Percentiles rank a stretch among this genome's conserved stretches.
These are phyloP conservation scores for Drosophila putrida DNA, from an alignment of 2,888 invertebrate species.

Conservation along the genomic window DNA sequence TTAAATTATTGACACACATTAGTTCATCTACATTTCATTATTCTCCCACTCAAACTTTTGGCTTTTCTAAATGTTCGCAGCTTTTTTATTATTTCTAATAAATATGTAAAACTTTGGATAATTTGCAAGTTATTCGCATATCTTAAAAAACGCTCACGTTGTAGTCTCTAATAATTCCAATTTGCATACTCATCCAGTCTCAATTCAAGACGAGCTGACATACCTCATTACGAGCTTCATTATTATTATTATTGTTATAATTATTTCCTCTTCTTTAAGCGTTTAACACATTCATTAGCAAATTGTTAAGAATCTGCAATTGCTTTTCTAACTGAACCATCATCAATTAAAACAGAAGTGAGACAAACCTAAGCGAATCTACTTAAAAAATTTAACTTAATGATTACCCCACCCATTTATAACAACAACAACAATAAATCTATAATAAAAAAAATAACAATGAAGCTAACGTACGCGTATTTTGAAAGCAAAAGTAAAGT, in stretches of 20 bases:
- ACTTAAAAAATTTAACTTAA: conserved; percentile 59
- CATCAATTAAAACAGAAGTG: conserved; percentile 20
- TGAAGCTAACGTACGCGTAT: conserved; percentile 51
- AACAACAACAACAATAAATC: conserved; percentile 12
- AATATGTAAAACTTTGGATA: conserved; percentile 14
- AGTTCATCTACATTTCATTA: background rate
- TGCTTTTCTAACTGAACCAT: conserved; percentile 20
- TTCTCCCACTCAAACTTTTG: conserved; percentile 19
- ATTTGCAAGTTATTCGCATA: conserved; percentile 19
- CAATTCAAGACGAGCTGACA: conserved; percentile 43
- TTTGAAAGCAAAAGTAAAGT: conserved; percentile 80
- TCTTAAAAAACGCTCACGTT: background rate
- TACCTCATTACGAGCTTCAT: conserved; percentile 27
- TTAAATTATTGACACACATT: background rate
- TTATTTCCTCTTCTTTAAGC: conserved; percentile 11
- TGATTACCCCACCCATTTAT: conserved; percentile 73
- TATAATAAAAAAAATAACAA: conserved; percentile 25
- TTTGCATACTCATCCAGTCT: conserved; percentile 58
- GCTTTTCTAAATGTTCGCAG: background rate
- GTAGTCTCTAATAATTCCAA: conserved; percentile 26
- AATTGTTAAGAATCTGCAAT: conserved; percentile 39
- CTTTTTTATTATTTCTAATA: conserved; percentile 4
- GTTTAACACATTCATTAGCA: conserved; percentile 44
- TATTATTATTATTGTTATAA: conserved; percentile 5
- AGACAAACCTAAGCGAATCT: conserved; percentile 31